Conservation (phyloP, 2,113 vertebrate species). For the Strigops habroptila region DNA sequence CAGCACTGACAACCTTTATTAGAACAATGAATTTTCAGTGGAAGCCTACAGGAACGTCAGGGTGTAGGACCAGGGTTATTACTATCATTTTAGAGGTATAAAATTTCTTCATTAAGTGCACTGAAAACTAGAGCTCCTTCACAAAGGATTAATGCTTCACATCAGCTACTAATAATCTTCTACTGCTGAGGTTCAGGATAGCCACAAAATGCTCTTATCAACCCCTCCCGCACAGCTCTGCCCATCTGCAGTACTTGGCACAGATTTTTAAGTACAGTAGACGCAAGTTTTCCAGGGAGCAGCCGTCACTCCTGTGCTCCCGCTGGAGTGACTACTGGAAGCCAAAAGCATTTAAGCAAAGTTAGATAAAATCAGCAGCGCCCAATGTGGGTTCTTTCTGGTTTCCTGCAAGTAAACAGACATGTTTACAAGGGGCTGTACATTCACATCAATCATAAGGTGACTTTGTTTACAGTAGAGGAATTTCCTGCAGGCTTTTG, state of each 20-base stretch:
- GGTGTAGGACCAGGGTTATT: background rate
- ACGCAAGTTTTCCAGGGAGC: background rate
- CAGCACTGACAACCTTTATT: background rate
- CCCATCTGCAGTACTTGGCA: slow-evolving; percentile 18
- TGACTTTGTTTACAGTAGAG: slow-evolving; percentile 69
- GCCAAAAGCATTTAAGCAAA: slow-evolving; percentile 64
- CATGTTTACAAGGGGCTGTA: slow-evolving; percentile 68
- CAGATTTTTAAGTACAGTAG: background rate
- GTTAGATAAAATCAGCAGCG: slow-evolving; percentile 64
- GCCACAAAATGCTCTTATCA: background rate
- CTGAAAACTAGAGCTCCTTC: background rate
- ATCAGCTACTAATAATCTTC: background rate
- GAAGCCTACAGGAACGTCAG: background rate
- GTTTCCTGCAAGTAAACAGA: slow-evolving; percentile 70
- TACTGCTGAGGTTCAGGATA: background rate
- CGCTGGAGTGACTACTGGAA: slow-evolving; percentile 65
- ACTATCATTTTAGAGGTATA: background rate
- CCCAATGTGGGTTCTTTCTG: slow-evolving; percentile 61
- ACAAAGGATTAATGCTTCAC: background rate
- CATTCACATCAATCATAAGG: slow-evolving; percentile 72
- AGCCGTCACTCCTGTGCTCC: slow-evolving; percentile 2
- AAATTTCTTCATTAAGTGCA: background rate
- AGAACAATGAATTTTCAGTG: background rate
- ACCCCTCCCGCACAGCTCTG: background rate
- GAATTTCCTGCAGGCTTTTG: slow-evolving; percentile 64